A percentile compares a stretch with the other conserved stretches of the same genome.
Evolutionary conservation across 2,797 vertebrate species (phyloP).

Genomic region (Typhlichthys subterraneus): DNA sequence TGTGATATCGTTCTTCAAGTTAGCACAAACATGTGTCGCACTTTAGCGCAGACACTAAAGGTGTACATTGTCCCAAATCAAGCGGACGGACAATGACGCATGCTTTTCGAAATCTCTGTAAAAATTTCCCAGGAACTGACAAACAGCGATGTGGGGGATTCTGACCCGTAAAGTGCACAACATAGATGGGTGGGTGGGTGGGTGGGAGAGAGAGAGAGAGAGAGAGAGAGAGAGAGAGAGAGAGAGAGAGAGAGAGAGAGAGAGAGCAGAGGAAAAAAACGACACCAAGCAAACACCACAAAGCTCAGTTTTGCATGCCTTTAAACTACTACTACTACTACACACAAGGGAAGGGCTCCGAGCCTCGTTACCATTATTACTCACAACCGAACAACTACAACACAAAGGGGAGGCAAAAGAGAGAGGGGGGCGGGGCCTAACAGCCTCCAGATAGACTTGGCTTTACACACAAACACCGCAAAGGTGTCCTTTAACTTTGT

Average conservation of each 20-base stretch:
- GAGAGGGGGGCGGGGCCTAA: constrained; percentile 2
- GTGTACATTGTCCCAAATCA: no score
- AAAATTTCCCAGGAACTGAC: neutral
- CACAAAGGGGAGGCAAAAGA: constrained; percentile 36
- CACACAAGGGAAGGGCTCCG: constrained; percentile 39
- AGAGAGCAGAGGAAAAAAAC: constrained; percentile 60
- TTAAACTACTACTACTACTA: constrained; percentile 50
- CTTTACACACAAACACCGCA: constrained; percentile 3
- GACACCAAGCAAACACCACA: constrained; percentile 81
- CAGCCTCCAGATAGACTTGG: neutral
- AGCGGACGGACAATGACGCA: no score
- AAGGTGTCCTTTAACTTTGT: neutral
- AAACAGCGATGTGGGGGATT: neutral
- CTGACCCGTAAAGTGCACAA: constrained; percentile 62
- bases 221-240: constrained; percentile 24
- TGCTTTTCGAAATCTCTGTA: no score
- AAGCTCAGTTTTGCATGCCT: constrained; percentile 75
- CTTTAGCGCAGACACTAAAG: no score
- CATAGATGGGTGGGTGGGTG: constrained; percentile 26
- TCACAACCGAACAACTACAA: constrained; percentile 46
- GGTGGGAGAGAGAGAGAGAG: neutral
- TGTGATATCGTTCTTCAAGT: no score
- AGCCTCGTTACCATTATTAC: constrained; percentile 39
- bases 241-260: constrained; percentile 19
- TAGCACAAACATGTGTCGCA: no score